phyloP scores from a whole-genome alignment of 2,888 invertebrate species.

The Halictus ligatus region DNA sequence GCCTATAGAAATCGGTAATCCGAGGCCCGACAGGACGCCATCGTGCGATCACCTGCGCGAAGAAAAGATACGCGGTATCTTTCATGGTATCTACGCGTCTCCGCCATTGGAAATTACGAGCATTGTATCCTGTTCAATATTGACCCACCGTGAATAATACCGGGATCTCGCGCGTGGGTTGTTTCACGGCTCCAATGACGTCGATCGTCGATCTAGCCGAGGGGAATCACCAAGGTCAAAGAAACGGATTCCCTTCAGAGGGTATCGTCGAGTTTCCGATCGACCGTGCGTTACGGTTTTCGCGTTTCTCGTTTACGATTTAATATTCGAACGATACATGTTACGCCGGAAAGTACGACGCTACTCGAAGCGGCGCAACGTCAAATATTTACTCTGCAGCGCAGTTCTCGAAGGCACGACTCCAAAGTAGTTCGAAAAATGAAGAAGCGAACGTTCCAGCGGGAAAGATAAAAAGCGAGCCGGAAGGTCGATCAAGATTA shows the following conservation, averaged over 20 bases:
- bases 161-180: slow-evolving; percentile 42
- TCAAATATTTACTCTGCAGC: not conserved
- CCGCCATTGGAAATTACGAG: slow-evolving; percentile 56
- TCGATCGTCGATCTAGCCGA: not conserved
- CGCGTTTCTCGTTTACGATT: no score
- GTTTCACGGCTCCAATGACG: slow-evolving; percentile 19
- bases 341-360: not conserved
- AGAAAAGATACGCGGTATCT: slow-evolving; percentile 44
- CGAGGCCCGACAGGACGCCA: slow-evolving; percentile 51
- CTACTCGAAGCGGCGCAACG: not conserved
- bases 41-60: slow-evolving; percentile 30
- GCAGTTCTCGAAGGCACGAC: not conserved
- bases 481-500: slow-evolving; percentile 16
- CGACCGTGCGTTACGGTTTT: no score
- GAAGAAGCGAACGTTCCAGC: not conserved
- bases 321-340: no score
- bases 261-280: not conserved
- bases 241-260: not conserved
- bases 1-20: slow-evolving; percentile 54
- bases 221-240: not conserved
- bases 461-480: not conserved
- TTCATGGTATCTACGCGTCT: slow-evolving; percentile 52
- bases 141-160: slow-evolving; percentile 74
- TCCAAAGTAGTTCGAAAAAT: slow-evolving; percentile 1
- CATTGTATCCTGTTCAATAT: slow-evolving; percentile 81